These are phyloP conservation scores for Tribolium castaneum DNA, from an alignment of 1,140 invertebrate species.

Conservation along the genomic window DNA sequence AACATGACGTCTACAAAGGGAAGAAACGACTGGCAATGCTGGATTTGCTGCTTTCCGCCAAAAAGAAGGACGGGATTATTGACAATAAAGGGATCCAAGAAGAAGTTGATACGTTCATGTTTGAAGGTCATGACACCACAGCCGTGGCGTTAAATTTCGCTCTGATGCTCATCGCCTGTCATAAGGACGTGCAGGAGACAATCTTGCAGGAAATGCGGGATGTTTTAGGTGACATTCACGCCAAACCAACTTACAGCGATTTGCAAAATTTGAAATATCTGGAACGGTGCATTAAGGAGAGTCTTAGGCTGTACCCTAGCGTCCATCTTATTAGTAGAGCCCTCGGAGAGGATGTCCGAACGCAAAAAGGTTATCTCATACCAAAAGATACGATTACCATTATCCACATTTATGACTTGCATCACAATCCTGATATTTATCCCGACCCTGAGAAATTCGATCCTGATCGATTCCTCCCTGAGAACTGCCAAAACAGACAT, in stretches of 20 bases:
- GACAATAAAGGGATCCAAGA: conserved; percentile 78
- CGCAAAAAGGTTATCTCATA: conserved; percentile 49
- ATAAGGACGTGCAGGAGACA: conserved; percentile 43
- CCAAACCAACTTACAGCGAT: conserved; percentile 69
- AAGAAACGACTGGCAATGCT: conserved; percentile 80
- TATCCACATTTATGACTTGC: conserved; percentile 43
- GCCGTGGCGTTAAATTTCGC: conserved; percentile 61
- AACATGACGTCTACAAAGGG: conserved; percentile 4
- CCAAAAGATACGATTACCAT: conserved; percentile 38
- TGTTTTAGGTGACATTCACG: conserved; percentile 67
- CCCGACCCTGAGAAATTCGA: conserved; percentile 74
- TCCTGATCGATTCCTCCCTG: conserved; percentile 75
- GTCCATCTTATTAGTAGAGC: conserved; percentile 73
- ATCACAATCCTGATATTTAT: conserved; percentile 62
- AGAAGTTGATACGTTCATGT: conserved; percentile 87
- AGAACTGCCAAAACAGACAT: conserved; percentile 65
- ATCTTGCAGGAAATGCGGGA: conserved; percentile 69
- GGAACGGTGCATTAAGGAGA: conserved; percentile 73
- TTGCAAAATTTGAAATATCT: conserved; percentile 73
- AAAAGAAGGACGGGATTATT: conserved; percentile 66
- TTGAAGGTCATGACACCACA: conserved; percentile 69
- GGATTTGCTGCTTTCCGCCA: conserved; percentile 77
- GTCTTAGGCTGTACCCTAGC: conserved; percentile 73
- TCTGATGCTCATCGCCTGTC: conserved; percentile 61
- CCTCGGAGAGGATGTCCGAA: conserved; percentile 65